A percentile compares a stretch with the other conserved stretches of the same genome.
These are phyloP conservation scores for Yponomeuta evonymella DNA, from an alignment of 2,888 invertebrate species.

Conservation along the genomic window DNA sequence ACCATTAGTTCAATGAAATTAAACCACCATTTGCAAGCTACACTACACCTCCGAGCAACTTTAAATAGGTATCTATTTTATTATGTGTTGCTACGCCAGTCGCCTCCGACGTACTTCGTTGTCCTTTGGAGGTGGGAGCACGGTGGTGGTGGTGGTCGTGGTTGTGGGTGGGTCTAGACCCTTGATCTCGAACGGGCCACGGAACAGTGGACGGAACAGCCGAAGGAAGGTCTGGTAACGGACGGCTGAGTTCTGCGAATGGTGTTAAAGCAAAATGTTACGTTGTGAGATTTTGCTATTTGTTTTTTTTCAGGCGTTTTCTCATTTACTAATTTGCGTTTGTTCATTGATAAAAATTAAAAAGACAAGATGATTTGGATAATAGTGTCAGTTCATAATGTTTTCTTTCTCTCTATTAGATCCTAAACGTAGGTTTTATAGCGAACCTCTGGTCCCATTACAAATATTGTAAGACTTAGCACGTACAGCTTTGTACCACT, in stretches of 20 bases:
- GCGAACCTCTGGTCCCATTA: too few relatives aligned
- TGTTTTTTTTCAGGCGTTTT: background rate
- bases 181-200: slow-evolving; percentile 83
- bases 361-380: too few relatives aligned
- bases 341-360: too few relatives aligned
- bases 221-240: slow-evolving; percentile 83
- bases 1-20: too few relatives aligned
- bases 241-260: slow-evolving; percentile 82
- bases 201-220: slow-evolving; percentile 84
- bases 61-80: too few relatives aligned
- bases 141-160: slow-evolving; percentile 42
- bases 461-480: too few relatives aligned
- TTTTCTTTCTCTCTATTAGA: too few relatives aligned
- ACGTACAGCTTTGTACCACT: too few relatives aligned
- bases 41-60: too few relatives aligned
- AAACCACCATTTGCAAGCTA: too few relatives aligned
- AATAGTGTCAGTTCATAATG: too few relatives aligned
- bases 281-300: background rate
- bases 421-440: too few relatives aligned
- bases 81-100: background rate
- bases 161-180: slow-evolving; percentile 79
- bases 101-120: slow-evolving; percentile 14
- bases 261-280: background rate
- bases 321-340: background rate
- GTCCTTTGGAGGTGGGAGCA: slow-evolving; percentile 16